phyloP scores from a whole-genome alignment of 2,888 invertebrate species.

The Dicyrtoma fusca region DNA sequence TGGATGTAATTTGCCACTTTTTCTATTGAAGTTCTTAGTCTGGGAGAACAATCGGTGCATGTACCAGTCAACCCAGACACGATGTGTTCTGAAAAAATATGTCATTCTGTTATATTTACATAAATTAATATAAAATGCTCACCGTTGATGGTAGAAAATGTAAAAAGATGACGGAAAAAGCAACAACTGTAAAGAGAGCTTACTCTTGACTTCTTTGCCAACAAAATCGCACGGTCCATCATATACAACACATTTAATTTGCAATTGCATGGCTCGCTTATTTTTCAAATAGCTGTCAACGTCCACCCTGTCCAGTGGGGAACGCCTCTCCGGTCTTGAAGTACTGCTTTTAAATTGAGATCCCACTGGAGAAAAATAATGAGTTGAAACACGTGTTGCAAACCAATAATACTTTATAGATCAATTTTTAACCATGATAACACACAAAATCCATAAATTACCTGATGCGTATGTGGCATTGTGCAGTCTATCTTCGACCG shows the following conservation, averaged over 20 bases:
- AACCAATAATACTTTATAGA: too few relatives aligned
- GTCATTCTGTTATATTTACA: too few relatives aligned
- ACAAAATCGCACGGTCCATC: slow-evolving; percentile 35
- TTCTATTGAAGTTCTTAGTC: slow-evolving; percentile 18
- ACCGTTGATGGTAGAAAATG: too few relatives aligned
- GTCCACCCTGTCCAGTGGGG: slow-evolving; percentile 26
- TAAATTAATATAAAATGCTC: too few relatives aligned
- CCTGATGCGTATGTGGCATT: too few relatives aligned
- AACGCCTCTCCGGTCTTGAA: neutral
- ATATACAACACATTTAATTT: slow-evolving; percentile 37
- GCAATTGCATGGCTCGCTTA: slow-evolving; percentile 31
- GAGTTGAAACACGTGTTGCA: too few relatives aligned
- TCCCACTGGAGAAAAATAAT: too few relatives aligned
- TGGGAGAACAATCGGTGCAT: slow-evolving; percentile 23
- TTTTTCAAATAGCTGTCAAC: slow-evolving; percentile 31
- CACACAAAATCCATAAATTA: too few relatives aligned
- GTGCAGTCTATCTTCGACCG: too few relatives aligned
- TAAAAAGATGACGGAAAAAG: neutral
- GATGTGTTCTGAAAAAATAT: slow-evolving; percentile 27
- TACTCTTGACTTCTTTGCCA: slow-evolving; percentile 34
- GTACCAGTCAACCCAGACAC: slow-evolving; percentile 29
- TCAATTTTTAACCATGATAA: too few relatives aligned
- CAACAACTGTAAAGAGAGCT: neutral
- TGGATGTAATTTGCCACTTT: slow-evolving; percentile 31
- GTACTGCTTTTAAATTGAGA: too few relatives aligned